These are phyloP conservation scores for Lapara coniferarum DNA, from an alignment of 2,888 invertebrate species.

Conservation along the genomic window DNA sequence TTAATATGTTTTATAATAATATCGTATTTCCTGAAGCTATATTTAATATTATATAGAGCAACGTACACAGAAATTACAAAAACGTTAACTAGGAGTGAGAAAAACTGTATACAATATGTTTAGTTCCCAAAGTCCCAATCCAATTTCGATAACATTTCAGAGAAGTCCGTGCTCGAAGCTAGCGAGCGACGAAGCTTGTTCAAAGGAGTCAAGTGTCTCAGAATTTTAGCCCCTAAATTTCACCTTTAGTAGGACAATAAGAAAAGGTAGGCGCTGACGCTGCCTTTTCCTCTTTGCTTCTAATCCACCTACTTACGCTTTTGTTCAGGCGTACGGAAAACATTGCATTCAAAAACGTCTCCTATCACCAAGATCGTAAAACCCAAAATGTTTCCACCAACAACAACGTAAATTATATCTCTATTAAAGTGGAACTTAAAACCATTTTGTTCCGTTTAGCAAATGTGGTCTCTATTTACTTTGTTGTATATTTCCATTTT, in stretches of 20 bases:
- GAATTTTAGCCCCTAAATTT: conserved; percentile 30
- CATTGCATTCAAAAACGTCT: conserved; percentile 43
- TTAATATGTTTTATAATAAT: background rate
- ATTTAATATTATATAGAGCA: background rate
- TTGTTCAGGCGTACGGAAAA: conserved; percentile 49
- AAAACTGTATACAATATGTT: conserved; percentile 31
- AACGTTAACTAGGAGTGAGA: background rate
- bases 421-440: conserved; percentile 61
- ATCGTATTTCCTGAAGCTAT: background rate
- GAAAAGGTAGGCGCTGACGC: conserved; percentile 57
- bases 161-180: conserved; percentile 43
- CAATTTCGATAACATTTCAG: conserved; percentile 49
- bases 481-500: conserved; percentile 43
- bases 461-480: conserved; percentile 43
- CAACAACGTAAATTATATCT: conserved; percentile 58
- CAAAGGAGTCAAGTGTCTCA: conserved; percentile 45
- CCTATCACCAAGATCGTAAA: conserved; percentile 40
- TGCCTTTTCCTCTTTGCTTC: conserved; percentile 52
- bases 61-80: conserved; percentile 1
- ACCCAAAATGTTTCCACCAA: conserved; percentile 42
- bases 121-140: conserved; percentile 54
- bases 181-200: conserved; percentile 36
- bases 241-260: conserved; percentile 34
- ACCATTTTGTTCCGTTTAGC: conserved; percentile 40
- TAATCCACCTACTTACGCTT: conserved; percentile 59